Percentiles rank a stretch among this genome's conserved stretches.
Conservation (phyloP, 1,140 invertebrate genomes). For the Euwallacea similis region DNA sequence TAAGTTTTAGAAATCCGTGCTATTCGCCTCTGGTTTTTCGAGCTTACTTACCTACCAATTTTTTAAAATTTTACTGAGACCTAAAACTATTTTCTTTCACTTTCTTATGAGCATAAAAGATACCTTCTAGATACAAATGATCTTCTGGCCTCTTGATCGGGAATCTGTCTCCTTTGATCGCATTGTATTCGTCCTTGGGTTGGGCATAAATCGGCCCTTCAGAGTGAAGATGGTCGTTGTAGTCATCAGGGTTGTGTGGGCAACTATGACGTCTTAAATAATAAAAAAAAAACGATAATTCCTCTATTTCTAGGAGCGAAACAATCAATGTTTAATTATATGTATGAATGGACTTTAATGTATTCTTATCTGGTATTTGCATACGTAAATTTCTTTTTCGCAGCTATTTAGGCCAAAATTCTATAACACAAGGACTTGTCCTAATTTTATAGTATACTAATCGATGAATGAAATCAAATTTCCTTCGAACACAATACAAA, state of each 20-base stretch:
- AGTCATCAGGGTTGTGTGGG: slow-evolving; percentile 54
- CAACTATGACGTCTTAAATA: slow-evolving; percentile 60
- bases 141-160: slow-evolving; percentile 60
- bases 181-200: slow-evolving; percentile 59
- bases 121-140: slow-evolving; percentile 61
- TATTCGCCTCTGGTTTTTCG: no score
- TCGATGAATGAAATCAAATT: no score
- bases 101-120: not conserved
- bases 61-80: not conserved
- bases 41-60: not conserved
- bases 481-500: no score
- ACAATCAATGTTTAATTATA: no score
- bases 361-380: no score
- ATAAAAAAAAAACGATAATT: slow-evolving; percentile 8
- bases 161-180: slow-evolving; percentile 58
- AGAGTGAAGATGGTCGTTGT: slow-evolving; percentile 59
- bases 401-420: no score
- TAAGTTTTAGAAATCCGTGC: no score
- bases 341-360: no score
- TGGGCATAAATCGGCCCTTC: slow-evolving; percentile 61
- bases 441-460: no score
- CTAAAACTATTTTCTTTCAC: not conserved
- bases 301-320: no score
- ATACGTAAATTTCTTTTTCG: no score
- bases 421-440: no score